phyloP scores from a whole-genome alignment of 92 coral and sea anemone genomes.

The Anthopleura xanthogrammica region DNA sequence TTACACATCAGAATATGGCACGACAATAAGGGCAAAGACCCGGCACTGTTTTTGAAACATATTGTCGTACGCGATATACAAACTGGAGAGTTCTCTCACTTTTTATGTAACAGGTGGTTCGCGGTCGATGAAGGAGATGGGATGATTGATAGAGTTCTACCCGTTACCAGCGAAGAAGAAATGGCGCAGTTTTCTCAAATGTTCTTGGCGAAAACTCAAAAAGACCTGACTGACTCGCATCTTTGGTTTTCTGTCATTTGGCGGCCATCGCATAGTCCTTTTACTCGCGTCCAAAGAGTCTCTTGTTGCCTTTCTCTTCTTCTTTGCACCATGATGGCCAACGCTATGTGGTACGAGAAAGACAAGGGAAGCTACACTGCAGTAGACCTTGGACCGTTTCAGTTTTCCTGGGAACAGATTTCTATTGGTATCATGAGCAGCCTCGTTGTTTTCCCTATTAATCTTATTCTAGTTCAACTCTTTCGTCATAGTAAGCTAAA shows the following conservation, averaged over 20 bases:
- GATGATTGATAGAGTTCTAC: slow-evolving; percentile 70
- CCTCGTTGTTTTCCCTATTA: slow-evolving; percentile 85
- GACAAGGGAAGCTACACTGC: slow-evolving; percentile 58
- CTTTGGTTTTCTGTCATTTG: slow-evolving; percentile 94
- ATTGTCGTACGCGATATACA: slow-evolving; percentile 69
- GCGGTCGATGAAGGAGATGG: slow-evolving; percentile 98
- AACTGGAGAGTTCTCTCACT: slow-evolving; percentile 60
- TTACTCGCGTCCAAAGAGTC: slow-evolving; percentile 92
- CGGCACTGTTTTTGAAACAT: slow-evolving; percentile 89
- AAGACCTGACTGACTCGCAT: slow-evolving; percentile 88
- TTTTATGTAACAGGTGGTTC: slow-evolving; percentile 91
- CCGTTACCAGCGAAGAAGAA: slow-evolving; percentile 72
- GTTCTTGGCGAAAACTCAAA: slow-evolving; percentile 76
- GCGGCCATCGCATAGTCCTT: slow-evolving; percentile 77
- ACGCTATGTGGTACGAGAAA: slow-evolving; percentile 93
- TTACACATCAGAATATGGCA: slow-evolving; percentile 91
- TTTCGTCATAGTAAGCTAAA: slow-evolving; percentile 77
- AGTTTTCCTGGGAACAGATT: slow-evolving; percentile 92
- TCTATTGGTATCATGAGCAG: slow-evolving; percentile 90
- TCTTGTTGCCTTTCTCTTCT: slow-evolving; percentile 96
- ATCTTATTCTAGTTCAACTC: slow-evolving; percentile 82
- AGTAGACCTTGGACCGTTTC: slow-evolving; percentile 72
- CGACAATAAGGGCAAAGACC: slow-evolving; percentile 86
- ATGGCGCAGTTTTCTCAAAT: slow-evolving; percentile 72
- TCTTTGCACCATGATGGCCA: slow-evolving; percentile 92